A percentile compares a stretch with the other conserved stretches of the same genome.
Conservation (phyloP, 1,140 invertebrate genomes). For the Wiebesia pumilae region DNA sequence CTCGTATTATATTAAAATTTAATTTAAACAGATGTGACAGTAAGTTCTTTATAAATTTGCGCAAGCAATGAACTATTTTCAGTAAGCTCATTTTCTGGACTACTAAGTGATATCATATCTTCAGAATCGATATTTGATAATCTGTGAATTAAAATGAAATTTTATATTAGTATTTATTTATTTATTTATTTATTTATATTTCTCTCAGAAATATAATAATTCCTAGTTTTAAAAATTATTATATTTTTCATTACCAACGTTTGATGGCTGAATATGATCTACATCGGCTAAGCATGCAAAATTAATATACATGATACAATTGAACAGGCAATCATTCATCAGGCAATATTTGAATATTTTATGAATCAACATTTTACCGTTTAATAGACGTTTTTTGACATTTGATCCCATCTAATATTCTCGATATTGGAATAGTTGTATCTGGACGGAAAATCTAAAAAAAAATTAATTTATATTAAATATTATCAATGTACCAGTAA, state of each 20-base stretch:
- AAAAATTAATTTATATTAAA: background rate
- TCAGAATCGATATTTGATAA: slow-evolving; percentile 60
- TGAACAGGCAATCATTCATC: slow-evolving; percentile 32
- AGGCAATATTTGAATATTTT: slow-evolving; percentile 7
- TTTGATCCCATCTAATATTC: slow-evolving; percentile 71
- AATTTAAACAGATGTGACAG: slow-evolving; percentile 69
- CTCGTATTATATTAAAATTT: slow-evolving; percentile 52
- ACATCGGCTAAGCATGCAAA: slow-evolving; percentile 67
- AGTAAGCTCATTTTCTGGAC: slow-evolving; percentile 60
- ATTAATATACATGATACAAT: slow-evolving; percentile 47
- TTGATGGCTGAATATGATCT: slow-evolving; percentile 61
- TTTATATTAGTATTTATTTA: background rate
- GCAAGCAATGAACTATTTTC: slow-evolving; percentile 65
- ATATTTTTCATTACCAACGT: slow-evolving; percentile 63
- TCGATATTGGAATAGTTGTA: slow-evolving; percentile 69
- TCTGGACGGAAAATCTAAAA: slow-evolving; percentile 73
- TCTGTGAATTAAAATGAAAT: slow-evolving; percentile 56
- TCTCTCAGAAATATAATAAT: background rate
- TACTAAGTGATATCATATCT: slow-evolving; percentile 64
- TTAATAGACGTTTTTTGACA: slow-evolving; percentile 64
- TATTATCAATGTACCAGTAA: slow-evolving; percentile 4
- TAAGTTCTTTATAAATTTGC: slow-evolving; percentile 71
- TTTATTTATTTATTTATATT: background rate
- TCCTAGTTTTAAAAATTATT: slow-evolving; percentile 30
- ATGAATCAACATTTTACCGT: slow-evolving; percentile 60